Base-by-base conservation (phyloP, 1,140 invertebrate species). In the Bombyx mori region DNA sequence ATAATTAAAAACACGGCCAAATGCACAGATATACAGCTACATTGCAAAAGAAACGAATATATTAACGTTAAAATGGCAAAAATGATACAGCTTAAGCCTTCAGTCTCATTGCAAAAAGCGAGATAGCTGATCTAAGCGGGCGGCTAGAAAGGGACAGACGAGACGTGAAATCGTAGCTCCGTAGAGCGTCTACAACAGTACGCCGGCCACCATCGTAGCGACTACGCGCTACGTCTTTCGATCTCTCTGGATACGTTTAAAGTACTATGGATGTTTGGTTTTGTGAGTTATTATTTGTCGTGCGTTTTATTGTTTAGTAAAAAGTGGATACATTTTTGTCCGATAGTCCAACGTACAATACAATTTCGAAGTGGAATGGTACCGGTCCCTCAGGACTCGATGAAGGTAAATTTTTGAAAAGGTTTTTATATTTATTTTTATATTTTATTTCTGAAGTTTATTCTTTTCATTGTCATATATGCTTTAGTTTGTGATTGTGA, bases 291-390 rank as follows among this genome's bases (percentile, higher is more conserved):
- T 65, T 68, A 66, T 57, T 61, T 61, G 50, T 44, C 35, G 62
- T 56, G 67, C 71, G 75, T 69, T 60, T 62, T 22, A 74, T 72
- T 83, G 79, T 78, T 73, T 82, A 82, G 82, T 86, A 79, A 82
- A 83, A 79, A 82, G 82, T 86, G 81, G 83, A 84, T 80, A 82
- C 75, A 67, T 83, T 86, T 71, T 54, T 84, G 54, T 72, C 66
- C 67, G 73, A 76, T 44, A 70, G 68, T 63, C 79, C 72, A 65
- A 83, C 83, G 79, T 81, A 84, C 77, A 84, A 83, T 84, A 84
- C 78, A 73, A 80, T 86, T 74, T 77, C 78, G 79, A 73, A 70
- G 78, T 79, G 73, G 45, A 86, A 86, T 86, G 83, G 65, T 60
- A 82, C 68, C 62, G 69, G 71, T 56, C 63, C 78, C 49, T 80